Evolutionary conservation across 2,797 vertebrate species (phyloP).

Genomic region (Cossypha polioptera): DNA sequence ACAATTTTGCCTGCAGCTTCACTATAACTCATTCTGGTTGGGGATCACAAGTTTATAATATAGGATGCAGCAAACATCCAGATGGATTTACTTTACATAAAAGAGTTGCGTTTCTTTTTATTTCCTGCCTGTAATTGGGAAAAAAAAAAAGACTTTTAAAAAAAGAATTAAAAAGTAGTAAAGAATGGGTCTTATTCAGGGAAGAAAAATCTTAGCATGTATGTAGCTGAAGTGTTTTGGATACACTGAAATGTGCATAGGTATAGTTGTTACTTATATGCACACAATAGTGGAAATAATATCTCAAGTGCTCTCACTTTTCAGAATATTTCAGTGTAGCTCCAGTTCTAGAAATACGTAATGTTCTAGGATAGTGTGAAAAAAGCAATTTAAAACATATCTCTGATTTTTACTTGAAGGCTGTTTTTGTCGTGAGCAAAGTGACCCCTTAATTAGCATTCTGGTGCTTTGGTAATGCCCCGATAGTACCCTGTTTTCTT

Average conservation of each 20-base stretch:
- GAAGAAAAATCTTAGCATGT: slow-evolving; percentile 27
- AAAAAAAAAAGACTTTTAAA: slow-evolving; percentile 42
- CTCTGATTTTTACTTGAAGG: neutral
- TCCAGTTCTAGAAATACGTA: neutral
- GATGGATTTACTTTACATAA: slow-evolving; percentile 84
- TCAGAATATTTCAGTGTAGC: neutral
- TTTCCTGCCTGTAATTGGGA: slow-evolving; percentile 77
- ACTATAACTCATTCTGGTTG: slow-evolving; percentile 83
- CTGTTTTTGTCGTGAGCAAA: neutral
- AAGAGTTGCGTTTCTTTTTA: slow-evolving; percentile 81
- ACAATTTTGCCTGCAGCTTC: slow-evolving; percentile 84
- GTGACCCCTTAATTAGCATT: neutral
- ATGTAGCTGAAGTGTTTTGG: neutral
- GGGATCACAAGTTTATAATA: slow-evolving; percentile 80
- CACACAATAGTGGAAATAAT: neutral
- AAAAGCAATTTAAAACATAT: slow-evolving; percentile 4
- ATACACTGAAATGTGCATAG: neutral
- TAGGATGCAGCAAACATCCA: slow-evolving; percentile 79
- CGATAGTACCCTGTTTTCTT: neutral
- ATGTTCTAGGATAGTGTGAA: neutral
- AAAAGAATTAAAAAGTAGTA: slow-evolving; percentile 69
- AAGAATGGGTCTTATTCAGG: slow-evolving; percentile 61
- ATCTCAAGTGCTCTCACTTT: slow-evolving; percentile 10
- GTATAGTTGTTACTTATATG: neutral
- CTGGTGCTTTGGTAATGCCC: neutral